These are phyloP conservation scores for Turritopsis dohrnii DNA, from an alignment of 30 jellyfish, hydroid and myxozoan genomes.

Conservation along the genomic window DNA sequence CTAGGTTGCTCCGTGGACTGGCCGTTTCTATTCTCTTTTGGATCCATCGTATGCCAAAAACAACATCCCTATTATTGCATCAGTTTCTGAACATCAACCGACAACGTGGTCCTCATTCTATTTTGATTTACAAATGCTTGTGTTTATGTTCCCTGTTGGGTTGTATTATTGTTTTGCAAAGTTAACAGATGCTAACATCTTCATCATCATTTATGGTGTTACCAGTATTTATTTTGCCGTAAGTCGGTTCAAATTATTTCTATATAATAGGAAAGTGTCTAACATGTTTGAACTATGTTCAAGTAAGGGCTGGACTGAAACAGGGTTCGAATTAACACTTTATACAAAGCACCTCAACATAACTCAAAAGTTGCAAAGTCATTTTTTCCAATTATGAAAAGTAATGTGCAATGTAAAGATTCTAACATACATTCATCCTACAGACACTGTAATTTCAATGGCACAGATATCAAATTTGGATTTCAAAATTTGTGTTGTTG, in stretches of 20 bases:
- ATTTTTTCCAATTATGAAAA: neutral
- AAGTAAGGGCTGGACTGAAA: neutral
- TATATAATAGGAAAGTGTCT: neutral
- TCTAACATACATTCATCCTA: too few species aligned
- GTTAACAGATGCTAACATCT: conserved; percentile 88
- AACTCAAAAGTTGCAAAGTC: too few species aligned
- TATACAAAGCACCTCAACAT: too few species aligned
- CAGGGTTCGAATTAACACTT: too few species aligned
- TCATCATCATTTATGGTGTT: conserved; percentile 83
- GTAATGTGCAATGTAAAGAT: too few species aligned
- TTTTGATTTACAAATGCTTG: conserved; percentile 81
- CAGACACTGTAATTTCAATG: too few species aligned
- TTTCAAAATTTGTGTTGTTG: too few species aligned
- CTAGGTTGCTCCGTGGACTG: conserved; percentile 95
- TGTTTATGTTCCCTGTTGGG: conserved; percentile 96
- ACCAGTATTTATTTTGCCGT: conserved; percentile 93
- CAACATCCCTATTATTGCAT: conserved; percentile 93
- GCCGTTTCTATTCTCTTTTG: conserved; percentile 88
- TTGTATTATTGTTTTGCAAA: conserved; percentile 81
- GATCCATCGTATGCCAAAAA: conserved; percentile 96
- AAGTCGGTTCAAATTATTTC: too few species aligned
- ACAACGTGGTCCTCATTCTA: conserved; percentile 96
- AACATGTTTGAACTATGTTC: neutral
- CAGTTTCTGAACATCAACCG: conserved; percentile 99
- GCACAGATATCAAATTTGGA: too few species aligned